Evolutionary conservation across 1,140 invertebrate genomes (phyloP).

Genomic region (Anagrus nilaparvatae): DNA sequence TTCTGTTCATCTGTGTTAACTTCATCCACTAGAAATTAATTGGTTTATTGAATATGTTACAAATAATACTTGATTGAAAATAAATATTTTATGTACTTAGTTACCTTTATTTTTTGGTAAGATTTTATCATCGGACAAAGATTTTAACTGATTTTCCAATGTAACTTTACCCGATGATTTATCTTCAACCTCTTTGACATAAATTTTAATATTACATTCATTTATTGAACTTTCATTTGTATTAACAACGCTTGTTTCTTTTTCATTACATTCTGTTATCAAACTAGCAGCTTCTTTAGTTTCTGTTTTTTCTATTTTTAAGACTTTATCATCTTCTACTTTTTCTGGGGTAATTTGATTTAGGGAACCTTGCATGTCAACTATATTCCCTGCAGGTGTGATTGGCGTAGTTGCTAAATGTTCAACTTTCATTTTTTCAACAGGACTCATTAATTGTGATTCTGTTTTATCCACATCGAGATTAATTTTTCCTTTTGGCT

Average conservation of each 20-base stretch:
- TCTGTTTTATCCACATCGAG: constrained; percentile 31
- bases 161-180: too few species aligned
- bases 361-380: constrained; percentile 60
- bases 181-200: too few species aligned
- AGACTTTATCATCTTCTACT: constrained; percentile 28
- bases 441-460: constrained; percentile 26
- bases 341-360: constrained; percentile 41
- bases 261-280: constrained; percentile 3
- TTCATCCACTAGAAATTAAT: background rate
- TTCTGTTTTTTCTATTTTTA: constrained; percentile 23
- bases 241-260: constrained; percentile 1
- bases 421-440: constrained; percentile 23
- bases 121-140: too few species aligned
- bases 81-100: constrained; percentile 11
- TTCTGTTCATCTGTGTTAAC: constrained; percentile 3
- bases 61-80: constrained; percentile 5
- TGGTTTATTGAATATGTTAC: background rate
- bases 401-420: constrained; percentile 48
- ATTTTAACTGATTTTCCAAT: too few species aligned
- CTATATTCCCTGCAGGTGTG: constrained; percentile 48
- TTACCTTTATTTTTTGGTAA: constrained; percentile 14
- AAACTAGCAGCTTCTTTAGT: constrained; percentile 12
- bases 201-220: constrained; percentile 5
- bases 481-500: constrained; percentile 30
- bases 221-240: background rate